A percentile compares a stretch with the other conserved stretches of the same genome.
phyloP scores from a whole-genome alignment of 2,113 vertebrate genomes.

The Plestiodon gilberti region DNA sequence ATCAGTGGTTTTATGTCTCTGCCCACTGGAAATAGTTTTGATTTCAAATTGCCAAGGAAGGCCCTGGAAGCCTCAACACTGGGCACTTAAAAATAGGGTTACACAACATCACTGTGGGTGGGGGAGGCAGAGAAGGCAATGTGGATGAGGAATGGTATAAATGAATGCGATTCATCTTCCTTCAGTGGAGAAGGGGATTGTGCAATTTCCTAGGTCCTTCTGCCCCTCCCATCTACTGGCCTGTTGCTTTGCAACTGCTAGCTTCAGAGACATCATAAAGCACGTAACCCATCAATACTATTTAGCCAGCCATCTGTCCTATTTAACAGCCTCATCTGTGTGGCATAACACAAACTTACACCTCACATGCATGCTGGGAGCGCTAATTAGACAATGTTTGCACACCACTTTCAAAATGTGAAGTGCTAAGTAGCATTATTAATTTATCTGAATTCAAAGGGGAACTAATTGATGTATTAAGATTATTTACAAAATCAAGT shows the following conservation, averaged over 20 bases:
- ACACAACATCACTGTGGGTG: not conserved
- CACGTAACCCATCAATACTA: not conserved
- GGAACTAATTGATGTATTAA: constrained; percentile 10
- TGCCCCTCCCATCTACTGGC: not conserved
- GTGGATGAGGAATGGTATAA: not conserved
- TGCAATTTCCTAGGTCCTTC: not conserved
- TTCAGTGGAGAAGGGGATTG: too few relatives aligned
- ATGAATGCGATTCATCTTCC: not conserved
- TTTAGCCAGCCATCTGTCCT: constrained; percentile 31
- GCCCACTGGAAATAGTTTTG: not conserved
- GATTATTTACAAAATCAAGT: constrained; percentile 7
- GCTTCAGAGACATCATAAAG: not conserved
- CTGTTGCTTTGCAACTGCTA: not conserved
- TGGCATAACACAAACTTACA: not conserved
- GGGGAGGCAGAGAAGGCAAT: not conserved
- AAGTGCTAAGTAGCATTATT: constrained; percentile 26
- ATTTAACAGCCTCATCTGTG: constrained; percentile 1
- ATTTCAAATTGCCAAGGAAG: not conserved
- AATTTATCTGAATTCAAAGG: constrained; percentile 20
- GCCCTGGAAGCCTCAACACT: not conserved
- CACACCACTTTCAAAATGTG: not conserved
- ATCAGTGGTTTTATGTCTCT: not conserved
- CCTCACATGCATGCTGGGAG: not conserved
- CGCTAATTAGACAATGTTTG: constrained; percentile 38
- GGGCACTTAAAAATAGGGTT: not conserved